Evolutionary conservation across 2,113 vertebrate genomes (phyloP).

Genomic region (Aptenodytes forsteri): DNA sequence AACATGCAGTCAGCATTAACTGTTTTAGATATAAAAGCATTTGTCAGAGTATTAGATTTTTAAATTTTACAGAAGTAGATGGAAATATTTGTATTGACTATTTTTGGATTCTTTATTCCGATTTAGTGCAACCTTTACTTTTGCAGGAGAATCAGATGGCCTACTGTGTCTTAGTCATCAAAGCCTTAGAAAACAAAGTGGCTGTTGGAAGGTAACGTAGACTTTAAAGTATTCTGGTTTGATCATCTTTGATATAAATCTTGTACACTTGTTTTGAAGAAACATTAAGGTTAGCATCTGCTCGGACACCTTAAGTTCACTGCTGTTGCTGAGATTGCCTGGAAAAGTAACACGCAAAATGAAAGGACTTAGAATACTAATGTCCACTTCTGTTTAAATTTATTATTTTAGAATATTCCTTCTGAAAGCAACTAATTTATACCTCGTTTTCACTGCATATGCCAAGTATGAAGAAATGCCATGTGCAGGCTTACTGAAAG

Average conservation of each 20-base stretch:
- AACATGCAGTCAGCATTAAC: not conserved
- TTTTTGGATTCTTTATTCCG: not conserved
- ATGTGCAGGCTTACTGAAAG: not conserved
- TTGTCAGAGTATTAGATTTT: not conserved
- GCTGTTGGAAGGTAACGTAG: not conserved
- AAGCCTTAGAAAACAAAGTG: constrained; percentile 28
- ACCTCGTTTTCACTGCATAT: not conserved
- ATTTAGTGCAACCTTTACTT: not conserved
- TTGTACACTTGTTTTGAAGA: not conserved
- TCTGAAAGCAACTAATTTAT: not conserved
- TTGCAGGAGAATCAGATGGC: not conserved
- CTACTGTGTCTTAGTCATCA: constrained; percentile 16
- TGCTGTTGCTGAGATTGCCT: not conserved
- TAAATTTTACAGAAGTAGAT: not conserved
- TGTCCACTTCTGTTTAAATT: not conserved
- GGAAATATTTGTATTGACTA: not conserved
- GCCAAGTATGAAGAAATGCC: not conserved
- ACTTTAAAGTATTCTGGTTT: not conserved
- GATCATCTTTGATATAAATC: not conserved
- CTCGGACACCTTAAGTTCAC: not conserved
- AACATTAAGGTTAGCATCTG: not conserved
- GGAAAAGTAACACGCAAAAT: not conserved
- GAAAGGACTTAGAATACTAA: not conserved
- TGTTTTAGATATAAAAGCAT: not conserved
- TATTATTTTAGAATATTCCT: not conserved